Conservation (phyloP, 1,140 invertebrate genomes). For the Magallana angulata region DNA sequence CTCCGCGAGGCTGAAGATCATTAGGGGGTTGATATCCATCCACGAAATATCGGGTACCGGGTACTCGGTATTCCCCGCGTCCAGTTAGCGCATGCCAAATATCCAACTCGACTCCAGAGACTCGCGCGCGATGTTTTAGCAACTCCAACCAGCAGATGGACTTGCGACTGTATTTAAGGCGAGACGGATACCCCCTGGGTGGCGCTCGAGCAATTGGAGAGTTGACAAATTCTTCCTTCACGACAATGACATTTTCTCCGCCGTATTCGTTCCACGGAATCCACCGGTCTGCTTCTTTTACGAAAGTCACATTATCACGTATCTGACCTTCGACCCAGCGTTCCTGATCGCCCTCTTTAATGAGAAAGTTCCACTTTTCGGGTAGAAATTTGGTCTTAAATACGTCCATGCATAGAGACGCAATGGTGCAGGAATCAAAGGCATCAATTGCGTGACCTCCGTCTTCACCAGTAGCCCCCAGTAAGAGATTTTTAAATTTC, state of each 20-base stretch:
- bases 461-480: not conserved
- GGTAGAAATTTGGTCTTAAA: conserved; percentile 13
- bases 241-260: not conserved
- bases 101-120: not conserved
- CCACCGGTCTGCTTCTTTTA: not conserved
- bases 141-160: not conserved
- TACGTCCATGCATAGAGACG: conserved; percentile 24
- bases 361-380: not conserved
- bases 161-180: not conserved
- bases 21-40: conserved; percentile 50
- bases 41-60: conserved; percentile 39
- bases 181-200: conserved; percentile 46
- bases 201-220: conserved; percentile 44
- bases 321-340: not conserved
- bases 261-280: not conserved
- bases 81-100: conserved; percentile 57
- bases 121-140: not conserved
- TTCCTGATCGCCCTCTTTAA: not conserved
- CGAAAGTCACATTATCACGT: not conserved
- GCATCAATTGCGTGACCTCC: not conserved
- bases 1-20: conserved; percentile 27
- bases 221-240: not conserved
- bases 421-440: not conserved
- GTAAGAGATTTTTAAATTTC: not conserved
- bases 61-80: conserved; percentile 45